phyloP scores from a whole-genome alignment of 2,888 invertebrate genomes.

The Tipula vernalis region DNA sequence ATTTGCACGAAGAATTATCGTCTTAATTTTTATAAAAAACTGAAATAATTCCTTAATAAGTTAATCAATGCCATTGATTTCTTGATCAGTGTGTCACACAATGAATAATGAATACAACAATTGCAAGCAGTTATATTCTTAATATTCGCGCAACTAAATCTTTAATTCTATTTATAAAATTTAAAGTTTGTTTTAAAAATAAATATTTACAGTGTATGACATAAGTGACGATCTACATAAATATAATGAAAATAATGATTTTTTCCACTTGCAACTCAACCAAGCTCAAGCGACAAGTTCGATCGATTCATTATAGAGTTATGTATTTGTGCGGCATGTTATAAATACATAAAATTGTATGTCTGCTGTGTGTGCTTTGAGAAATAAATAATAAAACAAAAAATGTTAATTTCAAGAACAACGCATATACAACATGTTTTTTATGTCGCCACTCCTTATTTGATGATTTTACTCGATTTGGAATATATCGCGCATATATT shows the following conservation, averaged over 20 bases:
- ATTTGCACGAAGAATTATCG: not conserved
- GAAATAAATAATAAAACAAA: not conserved
- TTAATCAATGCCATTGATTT: not conserved
- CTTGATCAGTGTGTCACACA: not conserved
- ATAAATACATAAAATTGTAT: not conserved
- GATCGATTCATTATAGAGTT: not conserved
- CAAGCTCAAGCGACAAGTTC: not conserved
- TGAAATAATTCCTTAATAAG: not conserved
- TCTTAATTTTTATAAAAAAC: not conserved
- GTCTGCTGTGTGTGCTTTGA: not conserved
- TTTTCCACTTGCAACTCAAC: not conserved
- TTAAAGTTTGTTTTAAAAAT: not conserved
- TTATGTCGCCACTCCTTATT: conserved; percentile 12
- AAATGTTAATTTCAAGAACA: conserved; percentile 5
- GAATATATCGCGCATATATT: not conserved
- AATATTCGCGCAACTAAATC: not conserved
- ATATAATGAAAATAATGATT: not conserved
- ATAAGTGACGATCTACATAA: not conserved
- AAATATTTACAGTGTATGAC: not conserved
- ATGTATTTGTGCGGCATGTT: not conserved
- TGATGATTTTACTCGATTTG: not conserved
- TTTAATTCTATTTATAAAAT: not conserved
- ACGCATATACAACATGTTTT: conserved; percentile 5
- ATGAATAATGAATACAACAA: not conserved
- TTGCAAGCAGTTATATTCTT: not conserved